Percentiles rank a stretch among this genome's conserved stretches.
Evolutionary conservation across 2,113 vertebrate species (phyloP).

Genomic region (Beaufortia kweichowensis): DNA sequence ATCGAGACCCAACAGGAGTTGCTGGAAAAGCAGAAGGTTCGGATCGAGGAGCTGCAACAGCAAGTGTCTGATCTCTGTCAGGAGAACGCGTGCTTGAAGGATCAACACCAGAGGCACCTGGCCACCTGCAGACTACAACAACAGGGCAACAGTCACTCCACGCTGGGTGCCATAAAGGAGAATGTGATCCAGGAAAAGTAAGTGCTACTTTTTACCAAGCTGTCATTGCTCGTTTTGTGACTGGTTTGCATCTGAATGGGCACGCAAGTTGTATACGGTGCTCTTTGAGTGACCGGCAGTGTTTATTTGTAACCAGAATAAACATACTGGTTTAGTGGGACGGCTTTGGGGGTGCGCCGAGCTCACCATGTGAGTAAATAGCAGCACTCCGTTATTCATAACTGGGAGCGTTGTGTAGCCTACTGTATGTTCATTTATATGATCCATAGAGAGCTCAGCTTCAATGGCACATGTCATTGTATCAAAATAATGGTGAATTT

Average conservation of each 20-base stretch:
- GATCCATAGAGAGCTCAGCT: background rate
- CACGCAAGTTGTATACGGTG: background rate
- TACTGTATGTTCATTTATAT: background rate
- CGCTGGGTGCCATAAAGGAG: constrained; percentile 78
- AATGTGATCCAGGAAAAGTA: constrained; percentile 81
- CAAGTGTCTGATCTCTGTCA: constrained; percentile 84
- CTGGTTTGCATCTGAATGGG: background rate
- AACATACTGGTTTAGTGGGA: background rate
- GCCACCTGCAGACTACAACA: constrained; percentile 84
- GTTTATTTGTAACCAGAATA: background rate
- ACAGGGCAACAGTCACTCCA: constrained; percentile 61
- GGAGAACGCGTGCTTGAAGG: constrained; percentile 82
- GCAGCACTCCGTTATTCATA: background rate
- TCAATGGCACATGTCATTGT: too few species aligned
- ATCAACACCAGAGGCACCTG: constrained; percentile 89
- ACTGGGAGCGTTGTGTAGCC: background rate
- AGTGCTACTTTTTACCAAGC: constrained; percentile 55
- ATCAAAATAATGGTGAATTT: too few species aligned
- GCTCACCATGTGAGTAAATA: background rate
- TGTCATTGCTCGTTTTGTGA: constrained; percentile 9
- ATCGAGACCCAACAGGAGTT: constrained; percentile 90
- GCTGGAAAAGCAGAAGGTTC: constrained; percentile 83
- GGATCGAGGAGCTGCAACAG: constrained; percentile 87
- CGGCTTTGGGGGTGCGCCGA: background rate
- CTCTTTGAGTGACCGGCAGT: background rate